phyloP scores from a whole-genome alignment of 2,797 vertebrate species.

The Helicolenus hilgendorfi region DNA sequence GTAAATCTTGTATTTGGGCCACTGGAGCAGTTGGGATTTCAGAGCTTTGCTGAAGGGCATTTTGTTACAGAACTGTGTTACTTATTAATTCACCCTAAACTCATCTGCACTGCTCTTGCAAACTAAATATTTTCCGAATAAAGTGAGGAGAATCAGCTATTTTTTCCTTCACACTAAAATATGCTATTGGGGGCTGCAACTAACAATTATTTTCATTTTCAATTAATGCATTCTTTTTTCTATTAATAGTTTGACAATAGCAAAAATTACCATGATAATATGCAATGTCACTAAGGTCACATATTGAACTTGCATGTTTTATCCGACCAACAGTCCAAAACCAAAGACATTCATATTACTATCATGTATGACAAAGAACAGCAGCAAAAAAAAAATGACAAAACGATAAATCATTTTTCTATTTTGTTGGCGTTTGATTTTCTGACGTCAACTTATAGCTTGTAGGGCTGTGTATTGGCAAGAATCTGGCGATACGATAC shows the following conservation, averaged over 20 bases:
- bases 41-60: not conserved
- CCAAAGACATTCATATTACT: not conserved
- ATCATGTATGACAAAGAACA: not conserved
- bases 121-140: not conserved
- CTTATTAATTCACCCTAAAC: not conserved
- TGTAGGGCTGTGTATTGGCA: no score
- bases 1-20: not conserved
- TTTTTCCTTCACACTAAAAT: not conserved
- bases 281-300: not conserved
- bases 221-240: not conserved
- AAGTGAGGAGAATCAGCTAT: not conserved
- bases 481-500: no score
- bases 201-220: not conserved
- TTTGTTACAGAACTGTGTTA: not conserved
- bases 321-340: not conserved
- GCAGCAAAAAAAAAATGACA: not conserved
- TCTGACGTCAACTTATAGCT: not conserved
- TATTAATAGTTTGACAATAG: not conserved
- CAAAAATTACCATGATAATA: not conserved
- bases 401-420: not conserved
- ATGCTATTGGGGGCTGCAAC: not conserved
- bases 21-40: slow-evolving; percentile 4
- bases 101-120: not conserved
- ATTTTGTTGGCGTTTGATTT: not conserved
- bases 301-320: not conserved